Percentiles rank a stretch among this genome's conserved stretches.
Conservation (phyloP, 2,888 invertebrate genomes). For the Agonopterix alstromeriana region DNA sequence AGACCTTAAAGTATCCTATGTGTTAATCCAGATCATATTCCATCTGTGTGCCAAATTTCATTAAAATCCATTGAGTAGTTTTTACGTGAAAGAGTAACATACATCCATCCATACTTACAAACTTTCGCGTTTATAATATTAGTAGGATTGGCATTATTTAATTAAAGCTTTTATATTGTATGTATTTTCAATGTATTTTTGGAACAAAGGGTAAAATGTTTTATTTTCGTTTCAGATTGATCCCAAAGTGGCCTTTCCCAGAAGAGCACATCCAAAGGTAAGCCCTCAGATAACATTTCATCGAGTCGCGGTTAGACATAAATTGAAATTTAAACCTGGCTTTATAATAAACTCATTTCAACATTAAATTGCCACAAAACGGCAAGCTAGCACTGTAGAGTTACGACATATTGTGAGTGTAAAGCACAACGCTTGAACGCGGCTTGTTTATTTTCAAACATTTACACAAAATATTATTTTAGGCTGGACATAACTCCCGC, state of each 20-base stretch:
- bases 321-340: constrained; percentile 48
- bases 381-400: constrained; percentile 34
- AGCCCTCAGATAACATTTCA: constrained; percentile 58
- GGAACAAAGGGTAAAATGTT: constrained; percentile 8
- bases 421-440: constrained; percentile 44
- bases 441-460: constrained; percentile 70
- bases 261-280: constrained; percentile 99
- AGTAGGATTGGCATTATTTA: too few relatives aligned
- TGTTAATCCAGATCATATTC: too few relatives aligned
- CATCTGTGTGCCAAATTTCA: too few relatives aligned
- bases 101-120: too few relatives aligned
- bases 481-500: constrained; percentile 68
- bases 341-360: constrained; percentile 52
- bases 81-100: too few relatives aligned
- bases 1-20: too few relatives aligned
- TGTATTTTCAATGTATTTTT: neutral
- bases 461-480: constrained; percentile 75
- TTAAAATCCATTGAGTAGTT: too few relatives aligned
- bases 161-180: too few relatives aligned
- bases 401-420: constrained; percentile 53
- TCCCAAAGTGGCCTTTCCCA: constrained; percentile 99
- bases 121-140: too few relatives aligned
- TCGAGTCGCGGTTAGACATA: constrained; percentile 33
- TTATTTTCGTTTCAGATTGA: constrained; percentile 90
- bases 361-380: constrained; percentile 49